Conservation (phyloP, 1,140 invertebrate genomes). For the Hyphantria cunea region DNA sequence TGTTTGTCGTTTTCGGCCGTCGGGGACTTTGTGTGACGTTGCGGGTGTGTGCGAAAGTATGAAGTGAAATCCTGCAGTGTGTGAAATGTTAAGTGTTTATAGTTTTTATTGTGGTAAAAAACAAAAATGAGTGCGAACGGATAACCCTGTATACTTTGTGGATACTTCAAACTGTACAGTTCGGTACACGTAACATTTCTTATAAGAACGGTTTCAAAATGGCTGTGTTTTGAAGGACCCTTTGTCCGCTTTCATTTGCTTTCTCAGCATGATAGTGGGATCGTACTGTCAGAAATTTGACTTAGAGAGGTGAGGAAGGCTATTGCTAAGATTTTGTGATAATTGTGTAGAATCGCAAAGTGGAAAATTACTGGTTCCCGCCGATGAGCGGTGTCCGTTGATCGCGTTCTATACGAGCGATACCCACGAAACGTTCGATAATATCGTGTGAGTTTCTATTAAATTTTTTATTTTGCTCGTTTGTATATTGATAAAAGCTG, state of each 20-base stretch:
- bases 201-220: conserved; percentile 81
- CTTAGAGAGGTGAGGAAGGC: conserved; percentile 74
- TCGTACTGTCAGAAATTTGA: conserved; percentile 74
- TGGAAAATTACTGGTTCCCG: conserved; percentile 76
- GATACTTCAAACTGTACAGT: conserved; percentile 57
- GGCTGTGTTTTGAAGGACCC: conserved; percentile 82
- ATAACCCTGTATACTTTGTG: conserved; percentile 57
- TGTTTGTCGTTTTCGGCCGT: conserved; percentile 74
- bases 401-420: conserved; percentile 71
- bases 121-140: conserved; percentile 80
- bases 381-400: conserved; percentile 60
- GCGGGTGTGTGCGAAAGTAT: conserved; percentile 81
- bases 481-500: conserved; percentile 40
- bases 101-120: conserved; percentile 78
- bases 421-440: conserved; percentile 57
- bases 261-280: conserved; percentile 80
- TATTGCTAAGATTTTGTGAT: conserved; percentile 41
- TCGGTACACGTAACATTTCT: conserved; percentile 74
- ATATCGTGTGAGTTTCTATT: conserved; percentile 76
- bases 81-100: conserved; percentile 79
- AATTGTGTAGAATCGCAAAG: conserved; percentile 44
- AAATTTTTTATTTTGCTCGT: conserved; percentile 56
- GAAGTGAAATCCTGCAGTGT: conserved; percentile 82
- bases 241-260: conserved; percentile 80
- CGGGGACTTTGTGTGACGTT: conserved; percentile 68